Conservation (phyloP, 2,797 vertebrate genomes). For the Halcyon badia region DNA sequence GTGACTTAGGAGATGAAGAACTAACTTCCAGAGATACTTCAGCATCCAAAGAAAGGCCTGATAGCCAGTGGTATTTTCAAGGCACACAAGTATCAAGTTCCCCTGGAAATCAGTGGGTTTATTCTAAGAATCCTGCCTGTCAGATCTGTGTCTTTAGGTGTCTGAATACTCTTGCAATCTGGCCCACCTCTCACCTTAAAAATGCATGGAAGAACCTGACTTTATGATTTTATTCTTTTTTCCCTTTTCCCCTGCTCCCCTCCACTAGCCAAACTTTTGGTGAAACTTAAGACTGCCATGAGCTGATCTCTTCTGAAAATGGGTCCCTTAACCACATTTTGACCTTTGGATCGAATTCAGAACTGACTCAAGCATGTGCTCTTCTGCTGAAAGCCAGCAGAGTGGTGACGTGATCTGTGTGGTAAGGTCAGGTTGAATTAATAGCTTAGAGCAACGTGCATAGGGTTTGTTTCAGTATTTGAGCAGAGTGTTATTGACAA, state of each 20-base stretch:
- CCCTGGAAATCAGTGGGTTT: background rate
- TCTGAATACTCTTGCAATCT: background rate
- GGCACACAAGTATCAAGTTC: background rate
- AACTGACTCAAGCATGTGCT: background rate
- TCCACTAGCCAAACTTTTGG: background rate
- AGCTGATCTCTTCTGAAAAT: background rate
- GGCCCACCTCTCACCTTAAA: background rate
- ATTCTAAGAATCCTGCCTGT: background rate
- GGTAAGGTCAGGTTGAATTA: background rate
- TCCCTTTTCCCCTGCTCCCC: background rate
- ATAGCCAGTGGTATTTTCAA: background rate
- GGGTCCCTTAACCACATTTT: background rate
- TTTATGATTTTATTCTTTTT: background rate
- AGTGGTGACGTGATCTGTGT: background rate
- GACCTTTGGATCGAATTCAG: background rate
- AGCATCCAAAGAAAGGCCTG: background rate
- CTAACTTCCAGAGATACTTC: background rate
- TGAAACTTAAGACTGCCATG: background rate
- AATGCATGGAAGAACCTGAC: background rate
- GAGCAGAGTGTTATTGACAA: background rate
- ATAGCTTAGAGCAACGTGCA: background rate
- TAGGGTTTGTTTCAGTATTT: background rate
- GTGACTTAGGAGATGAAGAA: background rate
- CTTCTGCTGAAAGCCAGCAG: background rate
- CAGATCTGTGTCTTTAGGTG: background rate